Evolutionary conservation across 2,888 invertebrate genomes (phyloP), one percentile per base, ranked within the genome.

Genomic region (Strigamia crassipes): DNA sequence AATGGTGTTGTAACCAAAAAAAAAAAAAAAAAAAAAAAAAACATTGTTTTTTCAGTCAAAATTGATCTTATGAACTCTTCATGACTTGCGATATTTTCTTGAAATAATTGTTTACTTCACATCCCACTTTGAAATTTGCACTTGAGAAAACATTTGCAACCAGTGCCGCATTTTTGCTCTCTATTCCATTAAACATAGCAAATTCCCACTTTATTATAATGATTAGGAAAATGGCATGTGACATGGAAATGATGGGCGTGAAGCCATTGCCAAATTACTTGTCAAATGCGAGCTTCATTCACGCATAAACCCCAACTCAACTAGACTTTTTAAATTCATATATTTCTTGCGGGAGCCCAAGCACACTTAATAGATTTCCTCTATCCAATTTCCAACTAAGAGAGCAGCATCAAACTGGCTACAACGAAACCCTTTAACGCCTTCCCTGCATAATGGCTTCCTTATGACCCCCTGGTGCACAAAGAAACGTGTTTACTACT

Each of bases 261-360:
- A 56, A 56, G 56, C 18, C 10, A 9, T 56, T 56, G 56, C 56
- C 56, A 56, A 56, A 56, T 56, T 56, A 56, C 56, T 56, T 56
- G 56, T 56, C 56, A 56, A 56, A 56, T 56, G 18, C 56, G 18
- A 1, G 18, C 56, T 56, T 56, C n/a, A 56, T 18, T 56, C 56
- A 56, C 21, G n/a, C 56, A 56, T 56, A 56, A 56, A 56, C 56
- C 56, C 18, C 18, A 18, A 56, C 18, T 56, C 56, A 56, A 56
- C 56, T 56, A 56, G 56, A 56, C 56, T 56, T 56, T 56, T 56
- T 56, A 56, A 56, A 56, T 56, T 56, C 56, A 56, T 56, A 56
- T 56, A 56, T 56, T 56, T 56, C 56, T 56, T 56, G 56, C 2
- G 56, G 56, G 18, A 56, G 56, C 18, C 56, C 56, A 56, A 56